Percentiles rank a stretch among this genome's conserved stretches.
Conservation (phyloP, 2,888 invertebrate genomes). For the Rhagonycha lutea region DNA sequence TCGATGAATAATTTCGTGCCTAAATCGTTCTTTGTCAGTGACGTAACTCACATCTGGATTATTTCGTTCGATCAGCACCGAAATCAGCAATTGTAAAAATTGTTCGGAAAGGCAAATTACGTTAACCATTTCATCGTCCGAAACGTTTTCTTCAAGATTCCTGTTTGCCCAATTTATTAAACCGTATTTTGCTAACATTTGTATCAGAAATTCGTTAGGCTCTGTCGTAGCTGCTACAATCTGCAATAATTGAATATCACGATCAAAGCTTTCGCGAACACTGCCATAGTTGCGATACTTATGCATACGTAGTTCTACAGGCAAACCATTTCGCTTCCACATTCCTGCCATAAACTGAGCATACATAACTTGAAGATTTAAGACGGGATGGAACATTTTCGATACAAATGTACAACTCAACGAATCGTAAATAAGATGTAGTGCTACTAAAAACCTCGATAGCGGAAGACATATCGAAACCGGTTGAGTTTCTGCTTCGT, state of each 20-base stretch:
- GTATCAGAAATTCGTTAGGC: conserved; percentile 91
- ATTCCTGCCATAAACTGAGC: conserved; percentile 91
- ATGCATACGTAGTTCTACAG: conserved; percentile 92
- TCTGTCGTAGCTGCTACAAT: conserved; percentile 85
- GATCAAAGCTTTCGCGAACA: conserved; percentile 94
- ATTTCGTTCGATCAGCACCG: conserved; percentile 71
- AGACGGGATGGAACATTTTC: conserved; percentile 85
- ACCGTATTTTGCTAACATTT: conserved; percentile 88
- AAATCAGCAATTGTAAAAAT: conserved; percentile 84
- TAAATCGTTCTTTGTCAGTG: conserved; percentile 78
- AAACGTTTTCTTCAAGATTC: conserved; percentile 67
- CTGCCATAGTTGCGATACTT: conserved; percentile 96
- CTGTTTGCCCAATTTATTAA: conserved; percentile 80
- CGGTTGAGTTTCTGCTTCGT: conserved; percentile 84
- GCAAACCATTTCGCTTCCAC: conserved; percentile 98
- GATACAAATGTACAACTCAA: conserved; percentile 77
- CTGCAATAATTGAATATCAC: conserved; percentile 87
- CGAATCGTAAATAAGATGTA: conserved; percentile 74
- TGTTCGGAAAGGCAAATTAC: conserved; percentile 89
- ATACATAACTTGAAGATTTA: conserved; percentile 85
- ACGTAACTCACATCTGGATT: conserved; percentile 80
- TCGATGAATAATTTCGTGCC: conserved; percentile 95
- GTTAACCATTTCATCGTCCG: conserved; percentile 85
- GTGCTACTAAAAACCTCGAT: conserved; percentile 87
- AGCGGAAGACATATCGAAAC: conserved; percentile 96